Conservation (phyloP, 2,113 vertebrate species). For the Alces alces region DNA sequence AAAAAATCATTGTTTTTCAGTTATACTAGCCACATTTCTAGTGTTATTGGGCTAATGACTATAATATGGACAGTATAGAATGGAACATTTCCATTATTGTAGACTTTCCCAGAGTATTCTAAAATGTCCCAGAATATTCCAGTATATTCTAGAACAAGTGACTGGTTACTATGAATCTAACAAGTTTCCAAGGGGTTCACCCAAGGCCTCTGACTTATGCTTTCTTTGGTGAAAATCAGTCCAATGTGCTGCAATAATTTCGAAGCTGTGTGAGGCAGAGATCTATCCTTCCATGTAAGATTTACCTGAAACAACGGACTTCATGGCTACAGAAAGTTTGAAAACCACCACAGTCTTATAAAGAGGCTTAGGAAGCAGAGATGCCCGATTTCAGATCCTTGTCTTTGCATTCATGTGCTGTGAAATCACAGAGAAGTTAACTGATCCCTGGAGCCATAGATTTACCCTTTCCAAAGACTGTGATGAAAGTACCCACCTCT, state of each 20-base stretch:
- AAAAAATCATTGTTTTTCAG: background rate
- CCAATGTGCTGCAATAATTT: background rate
- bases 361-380: background rate
- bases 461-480: background rate
- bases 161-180: background rate
- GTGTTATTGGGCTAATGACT: background rate
- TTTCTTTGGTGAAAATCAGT: background rate
- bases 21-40: background rate
- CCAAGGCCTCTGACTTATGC: background rate
- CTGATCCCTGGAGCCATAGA: background rate
- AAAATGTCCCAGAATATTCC: constrained; percentile 1
- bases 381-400: background rate
- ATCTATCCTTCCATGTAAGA: background rate
- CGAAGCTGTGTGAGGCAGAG: background rate
- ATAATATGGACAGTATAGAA: background rate
- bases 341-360: background rate
- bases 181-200: background rate
- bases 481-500: background rate
- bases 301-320: background rate
- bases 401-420: background rate
- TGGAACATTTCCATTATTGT: background rate
- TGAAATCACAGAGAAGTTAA: background rate
- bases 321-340: background rate
- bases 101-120: background rate
- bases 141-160: constrained; percentile 13